These are phyloP conservation scores for Petrocephalus schoutedeni DNA, from an alignment of 2,797 vertebrate species.

Conservation along the genomic window DNA sequence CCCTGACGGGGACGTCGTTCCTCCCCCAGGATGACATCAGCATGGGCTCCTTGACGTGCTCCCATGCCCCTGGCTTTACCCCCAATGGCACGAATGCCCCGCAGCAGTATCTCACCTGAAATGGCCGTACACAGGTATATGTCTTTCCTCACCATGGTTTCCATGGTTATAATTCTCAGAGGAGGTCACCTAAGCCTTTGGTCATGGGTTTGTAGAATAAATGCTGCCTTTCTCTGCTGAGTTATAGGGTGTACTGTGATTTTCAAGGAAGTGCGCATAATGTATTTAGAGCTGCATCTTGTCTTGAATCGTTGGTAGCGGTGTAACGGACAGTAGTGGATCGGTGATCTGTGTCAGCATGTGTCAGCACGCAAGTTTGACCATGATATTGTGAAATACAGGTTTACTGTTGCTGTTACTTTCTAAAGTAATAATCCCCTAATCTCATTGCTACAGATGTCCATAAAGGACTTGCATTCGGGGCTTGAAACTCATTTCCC, in stretches of 20 bases:
- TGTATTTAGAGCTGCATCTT: not conserved
- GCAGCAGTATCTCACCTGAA: slow-evolving; percentile 48
- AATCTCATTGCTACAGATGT: too few species aligned
- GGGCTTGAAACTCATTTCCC: too few species aligned
- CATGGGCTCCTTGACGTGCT: slow-evolving; percentile 40
- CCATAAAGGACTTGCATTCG: too few species aligned
- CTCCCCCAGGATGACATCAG: slow-evolving; percentile 32
- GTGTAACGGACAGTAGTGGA: too few species aligned
- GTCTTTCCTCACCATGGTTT: not conserved
- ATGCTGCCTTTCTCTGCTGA: not conserved
- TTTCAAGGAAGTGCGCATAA: not conserved
- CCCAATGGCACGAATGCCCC: slow-evolving; percentile 35
- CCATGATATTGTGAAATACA: too few species aligned
- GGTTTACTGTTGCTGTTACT: too few species aligned
- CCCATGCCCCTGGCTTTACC: slow-evolving; percentile 32
- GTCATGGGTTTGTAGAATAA: not conserved
- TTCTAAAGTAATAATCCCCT: too few species aligned
- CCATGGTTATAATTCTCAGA: not conserved
- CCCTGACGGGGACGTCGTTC: slow-evolving; percentile 6
- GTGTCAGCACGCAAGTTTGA: too few species aligned
- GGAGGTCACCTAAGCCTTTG: not conserved
- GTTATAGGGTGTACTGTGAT: not conserved
- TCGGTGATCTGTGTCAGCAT: too few species aligned
- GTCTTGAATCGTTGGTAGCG: not conserved
- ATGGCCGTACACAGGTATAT: slow-evolving; percentile 45